A percentile compares a stretch with the other conserved stretches of the same genome.
These are phyloP conservation scores for Conus betulinus DNA, from an alignment of 1,140 invertebrate genomes.

Conservation along the genomic window DNA sequence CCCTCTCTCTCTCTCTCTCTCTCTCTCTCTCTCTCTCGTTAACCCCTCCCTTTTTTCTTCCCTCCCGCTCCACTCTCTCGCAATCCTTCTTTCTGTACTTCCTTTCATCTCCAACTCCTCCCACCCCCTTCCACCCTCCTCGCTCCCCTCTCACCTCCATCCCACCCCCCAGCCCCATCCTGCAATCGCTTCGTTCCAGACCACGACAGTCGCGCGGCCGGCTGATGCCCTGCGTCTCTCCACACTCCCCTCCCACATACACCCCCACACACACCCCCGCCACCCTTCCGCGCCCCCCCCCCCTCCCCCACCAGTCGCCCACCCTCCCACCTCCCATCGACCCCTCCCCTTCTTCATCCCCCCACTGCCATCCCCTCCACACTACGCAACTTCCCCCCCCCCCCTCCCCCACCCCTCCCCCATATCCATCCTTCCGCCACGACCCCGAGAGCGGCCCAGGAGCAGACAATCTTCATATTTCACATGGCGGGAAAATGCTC, in stretches of 20 bases:
- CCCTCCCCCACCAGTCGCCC: neutral
- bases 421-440: neutral
- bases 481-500: constrained; percentile 42
- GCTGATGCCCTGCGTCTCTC: neutral
- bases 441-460: neutral
- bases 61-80: neutral
- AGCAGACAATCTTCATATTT: constrained; percentile 50
- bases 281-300: neutral
- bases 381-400: too few relatives aligned
- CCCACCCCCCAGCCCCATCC: neutral
- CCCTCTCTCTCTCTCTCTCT: neutral
- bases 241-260: neutral
- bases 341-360: neutral
- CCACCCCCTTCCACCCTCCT: neutral
- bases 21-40: neutral
- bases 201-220: neutral
- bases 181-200: too few relatives aligned
- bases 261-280: neutral
- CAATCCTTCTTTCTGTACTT: neutral
- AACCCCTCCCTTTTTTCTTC: too few relatives aligned
- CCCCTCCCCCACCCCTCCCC: neutral
- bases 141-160: neutral
- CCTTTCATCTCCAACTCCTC: neutral
- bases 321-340: neutral
- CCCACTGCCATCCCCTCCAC: neutral